Percentiles rank a stretch among this genome's conserved stretches.
Conservation (phyloP, 2,888 invertebrate species). For the Opisthograptis luteolata region DNA sequence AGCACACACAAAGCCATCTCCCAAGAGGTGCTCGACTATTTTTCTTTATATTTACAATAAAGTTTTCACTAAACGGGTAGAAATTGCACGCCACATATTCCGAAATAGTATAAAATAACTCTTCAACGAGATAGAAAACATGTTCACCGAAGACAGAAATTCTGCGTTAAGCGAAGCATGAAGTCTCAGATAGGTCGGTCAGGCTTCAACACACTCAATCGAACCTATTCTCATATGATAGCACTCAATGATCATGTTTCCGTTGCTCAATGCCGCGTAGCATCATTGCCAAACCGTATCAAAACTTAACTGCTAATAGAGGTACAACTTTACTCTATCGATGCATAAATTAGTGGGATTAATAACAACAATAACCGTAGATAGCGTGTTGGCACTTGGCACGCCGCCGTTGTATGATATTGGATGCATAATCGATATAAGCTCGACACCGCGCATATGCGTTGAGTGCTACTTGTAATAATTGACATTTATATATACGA, state of each 20-base stretch:
- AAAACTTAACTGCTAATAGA: conserved; percentile 25
- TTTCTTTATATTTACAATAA: conserved; percentile 30
- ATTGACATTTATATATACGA: conserved; percentile 46
- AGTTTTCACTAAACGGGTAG: conserved; percentile 31
- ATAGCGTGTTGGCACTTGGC: conserved; percentile 45
- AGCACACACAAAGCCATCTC: conserved; percentile 34
- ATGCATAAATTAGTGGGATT: conserved; percentile 54
- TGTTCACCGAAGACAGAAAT: conserved; percentile 48
- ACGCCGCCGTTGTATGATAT: conserved; percentile 41
- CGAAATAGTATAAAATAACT: conserved; percentile 48
- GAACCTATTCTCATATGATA: conserved; percentile 36
- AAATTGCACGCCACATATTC: conserved; percentile 43
- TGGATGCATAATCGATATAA: conserved; percentile 48
- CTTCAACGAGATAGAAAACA: conserved; percentile 37
- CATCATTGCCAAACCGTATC: conserved; percentile 24
- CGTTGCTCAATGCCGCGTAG: conserved; percentile 13
- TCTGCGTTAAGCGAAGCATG: conserved; percentile 52
- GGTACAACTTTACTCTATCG: conserved; percentile 35
- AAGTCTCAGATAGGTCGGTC: conserved; percentile 55
- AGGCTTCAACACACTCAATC: conserved; percentile 38
- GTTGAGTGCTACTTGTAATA: too few relatives aligned
- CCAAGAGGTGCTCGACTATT: conserved; percentile 30
- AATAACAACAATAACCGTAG: conserved; percentile 47
- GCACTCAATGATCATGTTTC: conserved; percentile 22
- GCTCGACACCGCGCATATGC: conserved; percentile 38